A percentile compares a stretch with the other conserved stretches of the same genome.
phyloP scores from a whole-genome alignment of 2,113 vertebrate genomes.

The Malurus melanocephalus region DNA sequence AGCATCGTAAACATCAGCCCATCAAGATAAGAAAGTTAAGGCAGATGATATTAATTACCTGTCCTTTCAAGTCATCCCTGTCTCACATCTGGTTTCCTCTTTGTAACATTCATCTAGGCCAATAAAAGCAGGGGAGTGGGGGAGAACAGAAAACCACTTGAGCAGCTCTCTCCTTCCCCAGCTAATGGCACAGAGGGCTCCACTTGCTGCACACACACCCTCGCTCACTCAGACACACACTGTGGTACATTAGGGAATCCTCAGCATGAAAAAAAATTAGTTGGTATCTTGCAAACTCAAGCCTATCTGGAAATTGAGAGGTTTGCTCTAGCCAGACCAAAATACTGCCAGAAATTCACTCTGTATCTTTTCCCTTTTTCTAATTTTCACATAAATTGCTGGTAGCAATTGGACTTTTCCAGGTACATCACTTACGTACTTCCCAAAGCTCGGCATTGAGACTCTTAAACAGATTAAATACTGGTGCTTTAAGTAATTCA shows the following conservation, averaged over 20 bases:
- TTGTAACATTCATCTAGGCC: constrained; percentile 67
- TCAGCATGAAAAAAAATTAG: not conserved
- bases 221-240: not conserved
- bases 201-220: not conserved
- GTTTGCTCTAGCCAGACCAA: not conserved
- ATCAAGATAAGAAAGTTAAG: constrained; percentile 78
- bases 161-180: constrained; percentile 9
- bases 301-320: accelerated
- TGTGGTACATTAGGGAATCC: not conserved
- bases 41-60: constrained; percentile 82
- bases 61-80: constrained; percentile 74
- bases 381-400: not conserved
- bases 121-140: constrained; percentile 70
- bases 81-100: constrained; percentile 78
- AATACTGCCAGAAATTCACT: not conserved
- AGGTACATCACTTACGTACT: not conserved
- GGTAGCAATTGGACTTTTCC: not conserved
- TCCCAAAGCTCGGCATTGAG: not conserved
- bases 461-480: not conserved
- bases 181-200: not conserved
- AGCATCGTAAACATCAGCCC: constrained; percentile 57
- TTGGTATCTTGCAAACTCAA: not conserved
- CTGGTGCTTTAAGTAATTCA: not conserved
- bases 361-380: not conserved
- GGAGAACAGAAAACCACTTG: constrained; percentile 12